phyloP scores from a whole-genome alignment of 2,797 vertebrate species.

The Poeciliopsis paucimaculata region DNA sequence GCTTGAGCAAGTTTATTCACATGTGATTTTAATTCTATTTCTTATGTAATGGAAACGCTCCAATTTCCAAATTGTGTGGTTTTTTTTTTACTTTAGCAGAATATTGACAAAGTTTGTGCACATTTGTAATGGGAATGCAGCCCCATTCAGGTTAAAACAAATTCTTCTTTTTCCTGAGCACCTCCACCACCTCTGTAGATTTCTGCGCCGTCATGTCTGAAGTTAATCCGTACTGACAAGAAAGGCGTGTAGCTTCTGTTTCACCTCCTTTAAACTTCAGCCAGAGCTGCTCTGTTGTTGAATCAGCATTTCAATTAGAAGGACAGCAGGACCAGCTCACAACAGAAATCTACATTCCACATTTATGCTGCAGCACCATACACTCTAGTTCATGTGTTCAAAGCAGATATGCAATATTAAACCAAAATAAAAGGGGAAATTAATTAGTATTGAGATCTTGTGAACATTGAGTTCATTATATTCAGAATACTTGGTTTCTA shows the following conservation, averaged over 20 bases:
- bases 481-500: neutral
- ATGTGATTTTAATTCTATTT: no score
- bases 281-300: slow-evolving; percentile 30
- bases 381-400: neutral
- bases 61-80: no score
- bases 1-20: no score
- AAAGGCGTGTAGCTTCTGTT: slow-evolving; percentile 32
- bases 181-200: slow-evolving; percentile 63
- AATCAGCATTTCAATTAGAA: slow-evolving; percentile 62
- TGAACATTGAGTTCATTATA: neutral
- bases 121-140: no score
- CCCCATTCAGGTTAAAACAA: neutral
- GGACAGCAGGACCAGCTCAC: slow-evolving; percentile 3
- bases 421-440: neutral
- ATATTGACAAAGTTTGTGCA: no score
- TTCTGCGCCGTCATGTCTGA: slow-evolving; percentile 64
- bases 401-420: neutral
- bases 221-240: slow-evolving; percentile 48
- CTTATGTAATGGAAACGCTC: no score
- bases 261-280: slow-evolving; percentile 21
- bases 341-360: neutral
- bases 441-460: neutral
- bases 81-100: no score
- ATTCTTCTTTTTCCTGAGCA: slow-evolving; percentile 68
- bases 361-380: neutral